Percentiles rank a stretch among this genome's conserved stretches.
phyloP scores from a whole-genome alignment of 2,888 invertebrate genomes.

The Xylota segnis region DNA sequence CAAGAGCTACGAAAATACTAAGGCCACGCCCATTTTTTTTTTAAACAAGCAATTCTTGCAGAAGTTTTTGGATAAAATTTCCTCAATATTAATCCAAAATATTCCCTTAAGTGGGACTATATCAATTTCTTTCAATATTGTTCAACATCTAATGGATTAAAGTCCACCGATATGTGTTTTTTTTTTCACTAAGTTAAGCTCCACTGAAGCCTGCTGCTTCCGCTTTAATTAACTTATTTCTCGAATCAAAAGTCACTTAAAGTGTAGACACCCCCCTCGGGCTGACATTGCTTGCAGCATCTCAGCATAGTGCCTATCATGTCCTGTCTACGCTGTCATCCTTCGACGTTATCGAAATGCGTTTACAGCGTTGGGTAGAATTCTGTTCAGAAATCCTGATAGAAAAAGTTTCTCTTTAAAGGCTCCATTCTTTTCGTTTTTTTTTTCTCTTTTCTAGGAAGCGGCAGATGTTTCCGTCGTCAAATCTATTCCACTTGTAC shows the following conservation, averaged over 20 bases:
- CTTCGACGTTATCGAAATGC: constrained; percentile 38
- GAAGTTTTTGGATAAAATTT: no score
- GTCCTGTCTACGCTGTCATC: constrained; percentile 10
- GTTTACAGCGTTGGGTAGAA: constrained; percentile 31
- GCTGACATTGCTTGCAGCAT: background rate
- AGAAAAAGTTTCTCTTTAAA: constrained; percentile 33
- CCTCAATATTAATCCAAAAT: no score
- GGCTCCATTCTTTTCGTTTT: background rate
- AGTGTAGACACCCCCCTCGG: background rate
- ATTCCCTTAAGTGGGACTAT: no score
- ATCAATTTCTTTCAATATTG: no score
- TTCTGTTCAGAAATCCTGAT: constrained; percentile 24
- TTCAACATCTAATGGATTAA: no score
- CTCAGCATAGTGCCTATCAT: background rate
- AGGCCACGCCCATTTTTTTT: no score
- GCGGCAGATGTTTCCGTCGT: constrained; percentile 32
- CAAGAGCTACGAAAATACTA: no score
- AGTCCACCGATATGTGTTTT: no score
- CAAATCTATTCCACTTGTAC: constrained; percentile 6
- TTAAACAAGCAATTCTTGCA: no score
- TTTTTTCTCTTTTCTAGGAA: background rate
- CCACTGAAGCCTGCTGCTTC: no score
- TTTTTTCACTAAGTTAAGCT: no score
- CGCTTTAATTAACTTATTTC: background rate
- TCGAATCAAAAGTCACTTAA: background rate